Evolutionary conservation across 2,888 invertebrate species (phyloP).

Genomic region (Mesorhabditis spiculigera): DNA sequence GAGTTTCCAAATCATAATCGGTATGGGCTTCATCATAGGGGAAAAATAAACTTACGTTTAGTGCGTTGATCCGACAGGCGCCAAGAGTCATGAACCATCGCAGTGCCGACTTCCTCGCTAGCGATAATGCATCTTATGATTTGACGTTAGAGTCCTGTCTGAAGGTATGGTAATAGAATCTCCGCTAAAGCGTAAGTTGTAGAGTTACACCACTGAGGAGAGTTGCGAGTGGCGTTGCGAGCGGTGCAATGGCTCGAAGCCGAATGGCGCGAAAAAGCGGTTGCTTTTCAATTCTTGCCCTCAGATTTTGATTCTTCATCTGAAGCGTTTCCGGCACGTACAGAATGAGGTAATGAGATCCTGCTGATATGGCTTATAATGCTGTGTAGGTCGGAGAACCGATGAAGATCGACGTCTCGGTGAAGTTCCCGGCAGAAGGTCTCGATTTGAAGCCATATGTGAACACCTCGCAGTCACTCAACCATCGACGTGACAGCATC

Average conservation of each 20-base stretch:
- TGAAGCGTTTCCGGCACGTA: constrained; percentile 5
- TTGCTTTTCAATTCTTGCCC: neutral
- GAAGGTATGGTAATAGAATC: neutral
- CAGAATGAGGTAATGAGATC: neutral
- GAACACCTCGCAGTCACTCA: neutral
- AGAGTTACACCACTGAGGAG: constrained; percentile 2
- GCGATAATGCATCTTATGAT: neutral
- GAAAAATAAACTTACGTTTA: neutral
- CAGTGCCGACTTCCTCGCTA: neutral
- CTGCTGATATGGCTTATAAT: neutral
- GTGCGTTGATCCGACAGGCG: neutral
- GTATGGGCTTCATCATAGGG: neutral
- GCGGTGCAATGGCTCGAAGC: neutral
- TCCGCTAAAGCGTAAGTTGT: neutral
- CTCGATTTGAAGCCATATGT: neutral
- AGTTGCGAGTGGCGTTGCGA: neutral
- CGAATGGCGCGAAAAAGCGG: neutral
- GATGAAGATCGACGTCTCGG: constrained; percentile 1
- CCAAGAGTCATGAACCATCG: constrained; percentile 2
- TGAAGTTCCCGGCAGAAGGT: constrained; percentile 6
- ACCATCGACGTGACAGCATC: neutral
- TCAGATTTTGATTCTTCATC: neutral
- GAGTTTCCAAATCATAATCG: neutral
- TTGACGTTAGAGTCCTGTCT: constrained; percentile 1
- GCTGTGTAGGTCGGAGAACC: neutral